A percentile compares a stretch with the other conserved stretches of the same genome.
These are phyloP conservation scores for Potamilus streckersoni DNA, from an alignment of 1,140 invertebrate species.

Conservation along the genomic window DNA sequence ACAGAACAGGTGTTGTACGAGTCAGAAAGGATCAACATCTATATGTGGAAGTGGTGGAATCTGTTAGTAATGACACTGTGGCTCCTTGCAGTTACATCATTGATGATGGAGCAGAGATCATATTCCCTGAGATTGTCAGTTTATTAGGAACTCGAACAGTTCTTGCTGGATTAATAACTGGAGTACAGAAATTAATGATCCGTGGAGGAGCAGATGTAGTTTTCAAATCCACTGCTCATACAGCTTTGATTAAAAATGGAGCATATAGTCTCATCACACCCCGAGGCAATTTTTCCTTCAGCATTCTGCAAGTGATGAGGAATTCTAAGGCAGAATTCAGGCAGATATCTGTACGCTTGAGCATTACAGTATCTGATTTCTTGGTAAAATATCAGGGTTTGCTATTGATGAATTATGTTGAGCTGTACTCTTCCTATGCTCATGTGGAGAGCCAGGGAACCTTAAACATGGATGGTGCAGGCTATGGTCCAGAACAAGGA, in stretches of 20 bases:
- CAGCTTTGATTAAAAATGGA: slow-evolving; percentile 50
- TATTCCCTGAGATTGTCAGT: slow-evolving; percentile 48
- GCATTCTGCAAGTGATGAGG: slow-evolving; percentile 39
- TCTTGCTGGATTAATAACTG: slow-evolving; percentile 50
- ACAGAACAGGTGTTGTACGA: slow-evolving; percentile 50
- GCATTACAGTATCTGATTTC: slow-evolving; percentile 40
- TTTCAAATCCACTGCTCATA: slow-evolving; percentile 50
- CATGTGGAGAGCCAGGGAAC: slow-evolving; percentile 51
- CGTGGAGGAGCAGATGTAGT: slow-evolving; percentile 43
- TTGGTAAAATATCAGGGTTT: slow-evolving; percentile 51
- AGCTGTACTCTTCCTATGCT: slow-evolving; percentile 44
- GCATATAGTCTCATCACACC: slow-evolving; percentile 44
- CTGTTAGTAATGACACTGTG: slow-evolving; percentile 46
- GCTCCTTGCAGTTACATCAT: slow-evolving; percentile 56
- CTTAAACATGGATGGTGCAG: slow-evolving; percentile 46
- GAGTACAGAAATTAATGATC: slow-evolving; percentile 44
- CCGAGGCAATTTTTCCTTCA: slow-evolving; percentile 51
- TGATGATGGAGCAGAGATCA: slow-evolving; percentile 47
- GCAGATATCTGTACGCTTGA: slow-evolving; percentile 40
- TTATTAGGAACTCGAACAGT: slow-evolving; percentile 49
- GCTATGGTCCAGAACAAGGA: slow-evolving; percentile 38
- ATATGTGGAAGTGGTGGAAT: slow-evolving; percentile 54
- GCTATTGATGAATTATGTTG: slow-evolving; percentile 49
- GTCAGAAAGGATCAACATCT: slow-evolving; percentile 46
- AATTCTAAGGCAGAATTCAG: slow-evolving; percentile 45